Conservation (phyloP, 2,797 vertebrate species). For the Leucoraja ocellata region DNA sequence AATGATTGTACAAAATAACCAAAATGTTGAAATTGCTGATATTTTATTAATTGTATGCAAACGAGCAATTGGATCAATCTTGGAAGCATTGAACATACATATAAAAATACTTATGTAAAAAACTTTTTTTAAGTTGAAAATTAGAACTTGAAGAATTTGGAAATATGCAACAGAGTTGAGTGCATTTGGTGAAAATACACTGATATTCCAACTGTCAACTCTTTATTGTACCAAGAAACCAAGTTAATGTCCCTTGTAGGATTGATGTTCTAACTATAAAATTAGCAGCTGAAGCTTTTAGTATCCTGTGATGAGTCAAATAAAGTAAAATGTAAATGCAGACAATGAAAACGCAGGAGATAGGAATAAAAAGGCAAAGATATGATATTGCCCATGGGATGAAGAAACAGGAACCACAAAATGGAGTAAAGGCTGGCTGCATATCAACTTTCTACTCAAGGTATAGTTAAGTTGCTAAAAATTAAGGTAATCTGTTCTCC, state of each 20-base stretch:
- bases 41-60: background rate
- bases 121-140: background rate
- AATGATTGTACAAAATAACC: background rate
- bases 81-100: background rate
- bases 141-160: background rate
- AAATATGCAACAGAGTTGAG: background rate
- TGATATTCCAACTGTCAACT: too few species aligned
- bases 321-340: too few species aligned
- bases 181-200: background rate
- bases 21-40: background rate
- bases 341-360: background rate
- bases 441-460: background rate
- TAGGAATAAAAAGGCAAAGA: background rate
- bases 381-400: background rate
- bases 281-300: background rate
- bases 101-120: background rate
- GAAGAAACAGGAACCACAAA: background rate
- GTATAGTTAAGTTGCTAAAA: background rate
- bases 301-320: background rate
- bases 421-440: background rate
- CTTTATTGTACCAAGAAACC: background rate
- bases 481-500: background rate
- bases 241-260: background rate
- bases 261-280: background rate
- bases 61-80: background rate